Percentiles rank a stretch among this genome's conserved stretches.
Evolutionary conservation across 2,888 invertebrate species (phyloP).

Genomic region (Pyrgus malvae): DNA sequence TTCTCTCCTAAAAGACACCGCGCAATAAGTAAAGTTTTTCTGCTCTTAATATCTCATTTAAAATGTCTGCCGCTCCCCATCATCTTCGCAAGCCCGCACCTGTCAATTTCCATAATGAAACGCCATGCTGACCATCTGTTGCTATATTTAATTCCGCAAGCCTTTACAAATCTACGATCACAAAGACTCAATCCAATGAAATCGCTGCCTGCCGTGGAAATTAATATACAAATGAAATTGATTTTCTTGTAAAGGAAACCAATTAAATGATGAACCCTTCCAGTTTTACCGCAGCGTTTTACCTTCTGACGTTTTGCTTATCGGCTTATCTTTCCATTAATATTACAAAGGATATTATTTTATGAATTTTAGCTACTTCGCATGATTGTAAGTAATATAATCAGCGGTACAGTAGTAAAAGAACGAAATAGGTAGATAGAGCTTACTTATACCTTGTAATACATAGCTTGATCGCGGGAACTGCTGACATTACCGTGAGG

Average conservation of each 20-base stretch:
- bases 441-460: too few species aligned
- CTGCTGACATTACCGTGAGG: too few species aligned
- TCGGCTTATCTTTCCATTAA: too few species aligned
- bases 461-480: too few species aligned
- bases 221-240: constrained; percentile 28
- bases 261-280: constrained; percentile 27
- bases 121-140: constrained; percentile 57
- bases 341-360: too few species aligned
- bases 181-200: constrained; percentile 10
- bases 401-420: too few species aligned
- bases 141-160: constrained; percentile 45
- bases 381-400: too few species aligned
- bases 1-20: too few species aligned
- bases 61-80: background rate
- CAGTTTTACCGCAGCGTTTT: constrained; percentile 13
- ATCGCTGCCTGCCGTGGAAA: constrained; percentile 4
- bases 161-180: constrained; percentile 31
- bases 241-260: constrained; percentile 21
- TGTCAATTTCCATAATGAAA: constrained; percentile 70
- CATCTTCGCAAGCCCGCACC: constrained; percentile 35
- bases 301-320: background rate
- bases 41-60: background rate
- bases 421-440: too few species aligned
- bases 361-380: too few species aligned
- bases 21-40: too few species aligned